phyloP scores from a whole-genome alignment of 1,140 invertebrate species.

The Drosophila micromelanica region DNA sequence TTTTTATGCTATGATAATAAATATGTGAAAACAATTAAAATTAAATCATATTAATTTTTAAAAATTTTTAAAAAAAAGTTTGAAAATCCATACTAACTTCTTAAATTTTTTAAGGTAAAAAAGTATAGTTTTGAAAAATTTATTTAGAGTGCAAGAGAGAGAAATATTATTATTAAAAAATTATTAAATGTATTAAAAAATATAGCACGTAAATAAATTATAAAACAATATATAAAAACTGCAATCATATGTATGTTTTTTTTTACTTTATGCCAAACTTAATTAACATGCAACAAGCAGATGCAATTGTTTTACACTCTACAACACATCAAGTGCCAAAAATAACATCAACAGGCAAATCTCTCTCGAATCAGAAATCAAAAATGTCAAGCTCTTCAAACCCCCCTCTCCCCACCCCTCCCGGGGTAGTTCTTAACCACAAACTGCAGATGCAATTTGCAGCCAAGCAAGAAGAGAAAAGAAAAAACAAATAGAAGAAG shows the following conservation, averaged over 20 bases:
- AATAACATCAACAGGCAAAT: slow-evolving; percentile 3
- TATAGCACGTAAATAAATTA: neutral
- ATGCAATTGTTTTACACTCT: neutral
- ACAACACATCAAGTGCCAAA: neutral
- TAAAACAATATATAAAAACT: too few species aligned
- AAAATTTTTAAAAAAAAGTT: too few species aligned
- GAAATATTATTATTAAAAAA: too few species aligned
- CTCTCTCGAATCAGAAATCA: neutral
- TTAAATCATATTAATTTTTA: too few species aligned
- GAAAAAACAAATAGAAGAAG: neutral
- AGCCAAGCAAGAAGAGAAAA: neutral
- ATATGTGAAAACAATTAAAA: too few species aligned
- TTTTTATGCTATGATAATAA: too few species aligned
- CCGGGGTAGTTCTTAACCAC: too few species aligned
- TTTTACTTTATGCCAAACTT: neutral
- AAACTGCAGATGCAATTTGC: slow-evolving; percentile 30
- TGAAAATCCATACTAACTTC: too few species aligned
- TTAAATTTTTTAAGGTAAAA: too few species aligned
- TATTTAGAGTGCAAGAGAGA: neutral
- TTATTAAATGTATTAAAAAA: too few species aligned
- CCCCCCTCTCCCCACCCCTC: neutral
- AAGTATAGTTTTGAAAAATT: too few species aligned
- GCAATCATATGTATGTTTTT: neutral
- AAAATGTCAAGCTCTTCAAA: neutral
- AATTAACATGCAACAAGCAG: slow-evolving; percentile 20